phyloP scores from a whole-genome alignment of 2,113 vertebrate genomes.

The Azemiops feae region DNA sequence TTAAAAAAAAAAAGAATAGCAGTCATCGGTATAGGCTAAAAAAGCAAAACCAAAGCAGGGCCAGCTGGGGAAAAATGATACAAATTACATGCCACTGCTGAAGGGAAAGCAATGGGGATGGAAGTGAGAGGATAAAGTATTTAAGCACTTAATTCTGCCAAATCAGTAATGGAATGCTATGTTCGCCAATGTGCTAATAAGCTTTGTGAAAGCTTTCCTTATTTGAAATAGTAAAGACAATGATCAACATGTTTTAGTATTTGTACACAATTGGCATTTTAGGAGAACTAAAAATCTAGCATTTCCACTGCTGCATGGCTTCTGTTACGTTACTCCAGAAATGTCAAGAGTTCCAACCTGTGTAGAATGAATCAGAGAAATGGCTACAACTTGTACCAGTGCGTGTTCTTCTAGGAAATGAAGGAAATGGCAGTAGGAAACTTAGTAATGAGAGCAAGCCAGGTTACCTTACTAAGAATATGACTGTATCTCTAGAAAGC shows the following conservation, averaged over 20 bases:
- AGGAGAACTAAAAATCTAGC: background rate
- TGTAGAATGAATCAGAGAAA: background rate
- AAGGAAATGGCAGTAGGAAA: background rate
- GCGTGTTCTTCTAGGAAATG: background rate
- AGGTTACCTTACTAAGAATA: background rate
- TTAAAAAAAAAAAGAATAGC: conserved; percentile 33
- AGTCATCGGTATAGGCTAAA: conserved; percentile 58
- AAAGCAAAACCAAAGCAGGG: conserved; percentile 54
- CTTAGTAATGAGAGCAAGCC: background rate
- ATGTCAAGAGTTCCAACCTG: background rate
- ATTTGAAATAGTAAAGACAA: conserved; percentile 63
- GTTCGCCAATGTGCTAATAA: conserved; percentile 57
- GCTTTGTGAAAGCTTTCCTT: conserved; percentile 67
- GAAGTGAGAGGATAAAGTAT: conserved; percentile 48
- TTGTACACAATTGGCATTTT: conserved; percentile 16
- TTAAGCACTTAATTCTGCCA: conserved; percentile 58
- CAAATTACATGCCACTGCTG: conserved; percentile 55
- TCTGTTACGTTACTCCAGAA: background rate
- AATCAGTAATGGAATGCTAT: conserved; percentile 73
- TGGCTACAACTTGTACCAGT: background rate
- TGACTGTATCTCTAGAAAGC: background rate
- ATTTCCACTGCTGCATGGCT: background rate
- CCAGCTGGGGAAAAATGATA: conserved; percentile 61
- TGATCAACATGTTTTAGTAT: conserved; percentile 53
- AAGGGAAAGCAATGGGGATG: background rate